Evolutionary conservation across 2,113 vertebrate genomes (phyloP).

Genomic region (Phylloscopus trochiloides): DNA sequence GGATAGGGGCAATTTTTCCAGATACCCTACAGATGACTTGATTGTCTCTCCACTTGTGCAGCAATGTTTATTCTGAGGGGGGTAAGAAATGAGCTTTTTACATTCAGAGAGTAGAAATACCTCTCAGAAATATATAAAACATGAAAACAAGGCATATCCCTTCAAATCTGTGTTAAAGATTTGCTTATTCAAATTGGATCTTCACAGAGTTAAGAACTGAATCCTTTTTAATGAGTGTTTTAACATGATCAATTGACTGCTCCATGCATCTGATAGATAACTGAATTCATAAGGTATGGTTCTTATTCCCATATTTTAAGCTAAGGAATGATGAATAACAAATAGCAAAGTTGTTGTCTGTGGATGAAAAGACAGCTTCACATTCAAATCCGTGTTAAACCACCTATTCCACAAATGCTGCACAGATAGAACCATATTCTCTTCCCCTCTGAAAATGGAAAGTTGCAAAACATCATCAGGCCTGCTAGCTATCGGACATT

Average conservation of each 20-base stretch:
- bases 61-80: background rate
- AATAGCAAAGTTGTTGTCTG: background rate
- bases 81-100: background rate
- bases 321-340: background rate
- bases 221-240: background rate
- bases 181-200: background rate
- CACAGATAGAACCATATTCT: background rate
- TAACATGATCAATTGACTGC: background rate
- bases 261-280: background rate
- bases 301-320: background rate
- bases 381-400: background rate
- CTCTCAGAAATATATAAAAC: background rate
- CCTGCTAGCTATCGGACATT: background rate
- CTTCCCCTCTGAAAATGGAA: background rate
- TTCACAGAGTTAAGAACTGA: background rate
- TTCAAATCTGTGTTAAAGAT: background rate
- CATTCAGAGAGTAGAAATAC: background rate
- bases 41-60: background rate
- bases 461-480: background rate
- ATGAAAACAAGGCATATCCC: background rate
- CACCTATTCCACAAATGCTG: background rate
- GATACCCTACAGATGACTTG: background rate
- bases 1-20: background rate
- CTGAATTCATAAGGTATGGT: background rate
- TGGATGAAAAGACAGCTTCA: background rate